Conservation (phyloP, 2,888 invertebrate genomes). For the Ariolimax columbianus region DNA sequence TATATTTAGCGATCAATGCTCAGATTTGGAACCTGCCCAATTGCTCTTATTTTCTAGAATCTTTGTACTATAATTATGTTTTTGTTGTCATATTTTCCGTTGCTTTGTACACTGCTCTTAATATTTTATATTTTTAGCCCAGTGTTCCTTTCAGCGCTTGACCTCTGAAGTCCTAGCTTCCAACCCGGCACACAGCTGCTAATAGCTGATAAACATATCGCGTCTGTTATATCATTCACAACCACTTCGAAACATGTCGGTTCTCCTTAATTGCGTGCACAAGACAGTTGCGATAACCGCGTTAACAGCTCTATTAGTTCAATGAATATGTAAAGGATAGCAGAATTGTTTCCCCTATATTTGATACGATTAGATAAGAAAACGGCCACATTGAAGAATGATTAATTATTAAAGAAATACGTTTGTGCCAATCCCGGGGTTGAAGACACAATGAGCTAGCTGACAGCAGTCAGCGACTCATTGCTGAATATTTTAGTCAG, state of each 20-base stretch:
- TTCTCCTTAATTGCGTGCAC: background rate
- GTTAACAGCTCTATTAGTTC: background rate
- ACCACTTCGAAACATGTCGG: background rate
- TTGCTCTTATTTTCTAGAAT: background rate
- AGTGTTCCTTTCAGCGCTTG: background rate
- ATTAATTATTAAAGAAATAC: too few species aligned
- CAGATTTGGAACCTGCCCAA: background rate
- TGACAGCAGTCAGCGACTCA: too few species aligned
- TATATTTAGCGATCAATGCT: background rate
- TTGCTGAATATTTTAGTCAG: too few species aligned
- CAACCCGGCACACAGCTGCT: background rate
- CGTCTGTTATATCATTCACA: background rate
- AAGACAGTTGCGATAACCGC: background rate
- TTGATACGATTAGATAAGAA: too few species aligned
- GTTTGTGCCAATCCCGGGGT: too few species aligned
- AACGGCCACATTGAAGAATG: too few species aligned
- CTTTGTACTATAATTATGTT: slow-evolving; percentile 10
- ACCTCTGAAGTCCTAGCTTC: background rate
- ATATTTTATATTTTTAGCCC: slow-evolving; percentile 16
- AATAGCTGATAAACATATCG: background rate
- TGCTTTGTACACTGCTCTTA: background rate
- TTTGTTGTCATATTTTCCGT: background rate
- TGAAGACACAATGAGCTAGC: too few species aligned
- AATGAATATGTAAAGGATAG: background rate
- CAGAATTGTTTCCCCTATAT: background rate